Base-by-base conservation (phyloP, 2,888 invertebrate genomes). In the Pseudolycoriella hygida region DNA sequence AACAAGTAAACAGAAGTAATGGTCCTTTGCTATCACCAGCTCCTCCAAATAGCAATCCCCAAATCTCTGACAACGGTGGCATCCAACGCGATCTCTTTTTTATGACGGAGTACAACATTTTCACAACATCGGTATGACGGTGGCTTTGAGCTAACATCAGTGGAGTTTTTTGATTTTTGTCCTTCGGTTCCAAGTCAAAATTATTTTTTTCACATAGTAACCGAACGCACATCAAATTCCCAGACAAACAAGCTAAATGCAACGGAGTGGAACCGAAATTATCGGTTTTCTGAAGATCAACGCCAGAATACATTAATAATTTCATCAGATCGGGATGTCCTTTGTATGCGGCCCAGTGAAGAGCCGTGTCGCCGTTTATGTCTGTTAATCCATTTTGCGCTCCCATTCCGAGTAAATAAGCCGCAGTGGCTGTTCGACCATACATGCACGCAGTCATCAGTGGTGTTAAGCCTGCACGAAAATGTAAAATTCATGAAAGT, bases 301-400 rank as follows among this genome's bases (percentile, higher is more conserved):
- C 87, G 2, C 92, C 92, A 11, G 90, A 89, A 63, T 90, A 89
- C 67, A 90, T 86, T 17, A 93, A 68, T 44, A 92, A 67, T 41
- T 85, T 74, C 58, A 92, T 89, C 47, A 92, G 66, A 57, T 92
- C 92, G 0, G 85, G 80, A 55, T 89, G 86, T 0, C 87, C 92
- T 63, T 92, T 92, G 61, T 92, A 92, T 0, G 90, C 86, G 0
- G 90, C 89, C 92, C 92, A 93, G 57, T 93, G 92, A 25, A 92
- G 67, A 0, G 92, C 90, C 0, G 87, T 88, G 57, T 93, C 92
- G 0, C 92, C 92, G 58, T 93, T 92, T 53, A 87, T 87, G 56
- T 93, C 92, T 1, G 85, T 82, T 41, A 88, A 69, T 56, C 87
- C 80, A 51, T 87, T 81, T 1, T 83, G 72, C 0, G 90, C 89